Percentiles rank a stretch among this genome's conserved stretches.
phyloP scores from a whole-genome alignment of 2,888 invertebrate species.

The Oligia strigilis region DNA sequence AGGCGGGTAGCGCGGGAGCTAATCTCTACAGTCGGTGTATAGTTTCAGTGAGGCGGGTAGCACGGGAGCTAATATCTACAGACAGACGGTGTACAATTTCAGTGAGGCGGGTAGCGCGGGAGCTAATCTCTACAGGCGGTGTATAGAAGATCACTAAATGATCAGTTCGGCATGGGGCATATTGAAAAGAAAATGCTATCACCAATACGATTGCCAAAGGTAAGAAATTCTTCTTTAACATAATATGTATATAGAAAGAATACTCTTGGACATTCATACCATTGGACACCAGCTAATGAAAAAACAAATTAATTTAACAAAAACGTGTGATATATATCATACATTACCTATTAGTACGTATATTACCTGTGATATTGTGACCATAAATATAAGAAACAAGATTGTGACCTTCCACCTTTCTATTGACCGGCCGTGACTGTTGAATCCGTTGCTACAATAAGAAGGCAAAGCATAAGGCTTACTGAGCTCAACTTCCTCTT shows the following conservation, averaged over 20 bases:
- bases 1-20: neutral
- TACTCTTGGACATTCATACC: too few relatives aligned
- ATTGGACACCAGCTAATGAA: neutral
- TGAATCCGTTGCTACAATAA: neutral
- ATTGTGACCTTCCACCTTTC: neutral
- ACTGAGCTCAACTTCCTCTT: too few relatives aligned
- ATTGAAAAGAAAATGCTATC: neutral
- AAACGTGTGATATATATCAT: neutral
- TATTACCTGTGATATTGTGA: neutral
- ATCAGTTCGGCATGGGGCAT: neutral
- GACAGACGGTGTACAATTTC: neutral
- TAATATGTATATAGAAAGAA: neutral
- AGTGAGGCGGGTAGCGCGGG: constrained; percentile 11
- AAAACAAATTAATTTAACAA: neutral
- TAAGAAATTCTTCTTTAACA: neutral
- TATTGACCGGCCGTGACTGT: neutral
- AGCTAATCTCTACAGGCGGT: neutral
- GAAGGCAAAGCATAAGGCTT: neutral
- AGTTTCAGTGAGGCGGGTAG: constrained; percentile 7
- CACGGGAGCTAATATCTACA: neutral
- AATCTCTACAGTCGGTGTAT: neutral
- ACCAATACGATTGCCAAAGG: neutral
- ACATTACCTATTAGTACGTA: neutral
- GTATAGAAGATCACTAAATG: neutral
- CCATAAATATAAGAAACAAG: neutral